Evolutionary conservation across 2,888 invertebrate species (phyloP).

Genomic region (Chrysolina oricalcia): DNA sequence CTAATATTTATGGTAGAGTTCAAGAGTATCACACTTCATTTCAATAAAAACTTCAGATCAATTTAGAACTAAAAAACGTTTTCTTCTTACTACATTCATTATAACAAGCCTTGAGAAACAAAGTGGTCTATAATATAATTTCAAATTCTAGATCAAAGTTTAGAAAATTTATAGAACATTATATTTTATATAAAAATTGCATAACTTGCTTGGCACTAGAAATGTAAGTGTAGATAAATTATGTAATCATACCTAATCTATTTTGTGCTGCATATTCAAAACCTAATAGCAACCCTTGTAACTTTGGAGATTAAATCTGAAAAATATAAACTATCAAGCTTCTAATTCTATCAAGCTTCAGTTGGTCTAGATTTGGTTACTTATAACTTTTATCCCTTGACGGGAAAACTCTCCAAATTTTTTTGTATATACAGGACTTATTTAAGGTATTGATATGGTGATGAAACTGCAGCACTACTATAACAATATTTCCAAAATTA

Average conservation of each 20-base stretch:
- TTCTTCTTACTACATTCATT: background rate
- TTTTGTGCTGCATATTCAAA: background rate
- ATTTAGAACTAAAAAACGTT: background rate
- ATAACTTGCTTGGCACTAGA: slow-evolving; percentile 30
- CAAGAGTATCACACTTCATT: background rate
- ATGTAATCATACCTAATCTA: slow-evolving; percentile 9
- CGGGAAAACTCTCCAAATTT: too few species aligned
- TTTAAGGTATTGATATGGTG: background rate
- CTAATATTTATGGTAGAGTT: too few species aligned
- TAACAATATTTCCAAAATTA: slow-evolving; percentile 10
- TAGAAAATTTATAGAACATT: slow-evolving; percentile 28
- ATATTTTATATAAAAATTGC: slow-evolving; percentile 29
- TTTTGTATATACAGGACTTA: background rate
- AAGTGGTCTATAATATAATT: background rate
- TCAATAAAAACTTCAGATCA: background rate
- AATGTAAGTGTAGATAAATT: slow-evolving; percentile 19
- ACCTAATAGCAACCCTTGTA: slow-evolving; percentile 5
- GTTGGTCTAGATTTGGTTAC: background rate
- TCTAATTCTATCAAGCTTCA: background rate
- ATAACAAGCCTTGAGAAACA: background rate
- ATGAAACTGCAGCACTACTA: background rate
- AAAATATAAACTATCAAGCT: background rate
- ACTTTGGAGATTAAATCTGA: background rate
- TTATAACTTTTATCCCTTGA: too few species aligned
- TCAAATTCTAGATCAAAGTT: slow-evolving; percentile 8